These are phyloP conservation scores for Pseudanteris insignis DNA, from an alignment of 2,888 invertebrate genomes.

Conservation along the genomic window DNA sequence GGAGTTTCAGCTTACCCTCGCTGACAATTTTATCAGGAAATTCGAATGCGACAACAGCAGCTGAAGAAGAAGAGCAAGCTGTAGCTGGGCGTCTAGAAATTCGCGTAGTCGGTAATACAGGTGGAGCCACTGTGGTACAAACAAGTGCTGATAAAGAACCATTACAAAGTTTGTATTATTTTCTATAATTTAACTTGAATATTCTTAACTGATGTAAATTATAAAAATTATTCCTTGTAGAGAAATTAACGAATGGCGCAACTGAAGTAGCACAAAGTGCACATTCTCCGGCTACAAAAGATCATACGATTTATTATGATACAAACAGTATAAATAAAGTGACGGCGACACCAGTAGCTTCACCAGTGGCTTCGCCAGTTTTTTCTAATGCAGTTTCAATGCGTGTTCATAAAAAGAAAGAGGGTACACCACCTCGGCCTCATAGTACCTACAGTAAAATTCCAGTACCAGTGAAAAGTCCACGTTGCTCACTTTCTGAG, in stretches of 20 bases:
- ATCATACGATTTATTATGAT: slow-evolving; percentile 85
- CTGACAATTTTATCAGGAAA: slow-evolving; percentile 52
- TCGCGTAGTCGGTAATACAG: slow-evolving; percentile 70
- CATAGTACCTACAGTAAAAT: slow-evolving; percentile 71
- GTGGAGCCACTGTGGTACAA: slow-evolving; percentile 63
- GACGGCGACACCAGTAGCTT: slow-evolving; percentile 50
- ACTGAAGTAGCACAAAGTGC: slow-evolving; percentile 66
- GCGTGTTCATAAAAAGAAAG: slow-evolving; percentile 57
- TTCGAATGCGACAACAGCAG: slow-evolving; percentile 53
- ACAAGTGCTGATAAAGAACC: slow-evolving; percentile 63
- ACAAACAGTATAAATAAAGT: slow-evolving; percentile 66
- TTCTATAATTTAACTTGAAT: neutral
- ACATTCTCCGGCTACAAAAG: slow-evolving; percentile 60
- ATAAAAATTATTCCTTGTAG: neutral
- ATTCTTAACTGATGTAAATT: too few relatives aligned
- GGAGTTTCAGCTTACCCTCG: slow-evolving; percentile 65
- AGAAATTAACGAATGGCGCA: slow-evolving; percentile 12
- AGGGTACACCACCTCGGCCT: slow-evolving; percentile 60
- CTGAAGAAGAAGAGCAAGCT: slow-evolving; percentile 69
- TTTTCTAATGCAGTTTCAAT: slow-evolving; percentile 49
- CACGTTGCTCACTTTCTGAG: slow-evolving; percentile 61
- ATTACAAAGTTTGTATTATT: slow-evolving; percentile 54
- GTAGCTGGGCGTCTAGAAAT: slow-evolving; percentile 86
- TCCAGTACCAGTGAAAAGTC: slow-evolving; percentile 71
- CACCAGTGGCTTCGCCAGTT: slow-evolving; percentile 45